These are phyloP conservation scores for Stegana nigrithorax DNA, from an alignment of 2,888 invertebrate species.

Conservation along the genomic window DNA sequence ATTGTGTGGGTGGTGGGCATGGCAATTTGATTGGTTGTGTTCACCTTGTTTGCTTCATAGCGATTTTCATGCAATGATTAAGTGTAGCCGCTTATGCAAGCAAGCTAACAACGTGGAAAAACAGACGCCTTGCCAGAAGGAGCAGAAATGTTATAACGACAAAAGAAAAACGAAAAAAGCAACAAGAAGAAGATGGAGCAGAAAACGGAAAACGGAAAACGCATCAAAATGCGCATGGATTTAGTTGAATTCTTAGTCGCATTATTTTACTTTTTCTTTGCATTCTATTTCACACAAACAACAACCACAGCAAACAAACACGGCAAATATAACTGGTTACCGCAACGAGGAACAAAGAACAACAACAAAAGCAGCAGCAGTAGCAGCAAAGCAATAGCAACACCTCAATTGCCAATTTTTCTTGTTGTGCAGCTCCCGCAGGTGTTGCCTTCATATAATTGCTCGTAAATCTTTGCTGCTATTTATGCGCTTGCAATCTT, in stretches of 20 bases:
- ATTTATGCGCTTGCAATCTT: background rate
- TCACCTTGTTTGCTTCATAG: background rate
- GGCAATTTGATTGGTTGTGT: background rate
- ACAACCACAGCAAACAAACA: too few relatives aligned
- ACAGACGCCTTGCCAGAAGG: too few relatives aligned
- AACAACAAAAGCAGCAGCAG: too few relatives aligned
- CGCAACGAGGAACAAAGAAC: too few relatives aligned
- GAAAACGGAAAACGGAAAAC: background rate
- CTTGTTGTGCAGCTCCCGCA: background rate
- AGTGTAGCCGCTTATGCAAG: constrained; percentile 18
- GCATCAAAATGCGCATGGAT: constrained; percentile 13
- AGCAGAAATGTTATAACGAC: too few relatives aligned
- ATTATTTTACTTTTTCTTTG: constrained; percentile 5
- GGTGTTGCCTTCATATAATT: constrained; percentile 34
- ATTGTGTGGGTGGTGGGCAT: constrained; percentile 1
- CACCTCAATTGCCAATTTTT: too few relatives aligned
- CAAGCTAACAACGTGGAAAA: background rate
- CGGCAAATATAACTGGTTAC: too few relatives aligned
- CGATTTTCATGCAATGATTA: constrained; percentile 10
- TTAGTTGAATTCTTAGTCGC: background rate
- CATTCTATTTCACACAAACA: background rate
- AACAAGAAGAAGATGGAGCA: background rate
- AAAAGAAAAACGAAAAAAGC: background rate
- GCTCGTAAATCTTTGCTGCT: constrained; percentile 35
- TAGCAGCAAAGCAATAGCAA: too few relatives aligned